phyloP scores from a whole-genome alignment of 2,797 vertebrate genomes.

The Pipistrellus pygmaeus region DNA sequence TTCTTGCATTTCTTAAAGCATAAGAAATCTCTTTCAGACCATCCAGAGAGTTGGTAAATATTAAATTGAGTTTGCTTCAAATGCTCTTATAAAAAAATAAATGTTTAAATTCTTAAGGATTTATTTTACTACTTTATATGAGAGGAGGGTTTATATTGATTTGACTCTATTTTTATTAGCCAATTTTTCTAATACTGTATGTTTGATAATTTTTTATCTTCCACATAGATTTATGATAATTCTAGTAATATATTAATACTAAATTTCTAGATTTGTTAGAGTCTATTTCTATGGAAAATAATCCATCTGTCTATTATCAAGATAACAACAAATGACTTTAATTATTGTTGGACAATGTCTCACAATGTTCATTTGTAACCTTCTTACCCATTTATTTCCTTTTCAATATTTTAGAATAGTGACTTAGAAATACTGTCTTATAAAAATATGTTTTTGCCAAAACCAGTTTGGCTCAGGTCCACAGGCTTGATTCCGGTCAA shows the following conservation, averaged over 20 bases:
- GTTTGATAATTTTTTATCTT: background rate
- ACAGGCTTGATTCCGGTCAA: too few species aligned
- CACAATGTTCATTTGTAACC: background rate
- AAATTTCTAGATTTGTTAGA: background rate
- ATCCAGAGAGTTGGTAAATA: background rate
- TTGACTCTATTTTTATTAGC: background rate
- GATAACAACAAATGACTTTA: background rate
- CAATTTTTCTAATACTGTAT: background rate
- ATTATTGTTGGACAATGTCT: background rate
- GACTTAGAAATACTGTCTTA: slow-evolving; percentile 14
- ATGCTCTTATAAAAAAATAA: background rate
- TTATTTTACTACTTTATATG: background rate
- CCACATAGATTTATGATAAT: background rate
- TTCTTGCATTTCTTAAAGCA: background rate
- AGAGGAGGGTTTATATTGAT: background rate
- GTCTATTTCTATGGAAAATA: background rate
- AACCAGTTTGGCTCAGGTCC: too few species aligned
- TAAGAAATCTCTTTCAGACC: background rate
- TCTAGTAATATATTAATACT: background rate
- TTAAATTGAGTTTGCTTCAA: background rate
- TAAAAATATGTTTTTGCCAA: background rate
- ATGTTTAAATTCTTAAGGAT: slow-evolving; percentile 3
- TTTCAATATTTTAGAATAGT: background rate
- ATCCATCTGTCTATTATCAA: background rate
- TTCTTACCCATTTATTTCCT: slow-evolving; percentile 14